Percentiles rank a stretch among this genome's conserved stretches.
Conservation (phyloP, 1,140 invertebrate genomes). For the Himalopsyche phryganea region DNA sequence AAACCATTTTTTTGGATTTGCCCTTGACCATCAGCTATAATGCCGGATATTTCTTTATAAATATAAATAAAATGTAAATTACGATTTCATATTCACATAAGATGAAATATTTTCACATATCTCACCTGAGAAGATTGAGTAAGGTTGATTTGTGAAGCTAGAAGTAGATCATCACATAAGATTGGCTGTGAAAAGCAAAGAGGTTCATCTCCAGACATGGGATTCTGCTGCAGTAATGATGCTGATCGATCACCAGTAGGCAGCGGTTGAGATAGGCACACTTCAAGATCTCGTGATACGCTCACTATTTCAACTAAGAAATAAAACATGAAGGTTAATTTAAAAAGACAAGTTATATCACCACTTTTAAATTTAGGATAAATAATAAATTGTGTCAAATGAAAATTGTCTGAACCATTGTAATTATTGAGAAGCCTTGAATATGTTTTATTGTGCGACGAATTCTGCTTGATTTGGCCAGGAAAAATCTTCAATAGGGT, state of each 20-base stretch:
- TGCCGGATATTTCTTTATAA: no score
- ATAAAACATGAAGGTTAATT: conserved; percentile 2
- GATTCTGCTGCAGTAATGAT: conserved; percentile 37
- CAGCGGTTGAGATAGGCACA: conserved; percentile 39
- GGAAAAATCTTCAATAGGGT: no score
- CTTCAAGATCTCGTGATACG: conserved; percentile 11
- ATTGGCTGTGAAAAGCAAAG: conserved; percentile 87
- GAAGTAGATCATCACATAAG: conserved; percentile 75
- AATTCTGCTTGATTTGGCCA: no score
- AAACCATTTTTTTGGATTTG: no score
- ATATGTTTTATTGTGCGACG: no score
- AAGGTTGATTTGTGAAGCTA: conserved; percentile 69
- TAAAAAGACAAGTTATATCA: not conserved
- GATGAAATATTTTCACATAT: no score
- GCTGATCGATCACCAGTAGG: conserved; percentile 24
- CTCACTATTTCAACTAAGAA: conserved; percentile 14
- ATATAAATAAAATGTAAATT: no score
- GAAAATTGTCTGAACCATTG: no score
- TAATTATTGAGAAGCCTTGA: no score
- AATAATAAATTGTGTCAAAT: no score
- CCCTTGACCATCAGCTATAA: no score
- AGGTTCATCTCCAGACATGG: conserved; percentile 38
- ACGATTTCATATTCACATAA: no score
- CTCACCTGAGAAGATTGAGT: conserved; percentile 32
- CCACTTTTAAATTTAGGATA: not conserved